These are phyloP conservation scores for Eulemur coronatus DNA, from an alignment of 2,797 vertebrate species.

Conservation along the genomic window DNA sequence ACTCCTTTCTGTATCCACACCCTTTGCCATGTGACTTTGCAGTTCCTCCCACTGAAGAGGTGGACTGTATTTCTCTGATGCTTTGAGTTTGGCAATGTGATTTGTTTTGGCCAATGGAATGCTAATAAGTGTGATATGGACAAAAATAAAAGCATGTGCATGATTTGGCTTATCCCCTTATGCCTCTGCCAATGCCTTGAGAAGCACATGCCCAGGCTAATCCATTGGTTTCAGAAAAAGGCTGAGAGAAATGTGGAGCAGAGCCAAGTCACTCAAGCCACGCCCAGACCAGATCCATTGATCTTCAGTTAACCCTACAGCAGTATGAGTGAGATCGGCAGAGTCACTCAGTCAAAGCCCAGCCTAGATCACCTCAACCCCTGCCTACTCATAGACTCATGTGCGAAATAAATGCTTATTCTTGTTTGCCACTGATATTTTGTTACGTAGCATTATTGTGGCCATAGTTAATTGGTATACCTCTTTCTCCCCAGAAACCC, in stretches of 20 bases:
- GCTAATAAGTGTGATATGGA: constrained; percentile 17
- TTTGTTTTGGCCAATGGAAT: background rate
- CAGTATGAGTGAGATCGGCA: background rate
- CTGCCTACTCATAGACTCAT: background rate
- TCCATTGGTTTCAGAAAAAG: background rate
- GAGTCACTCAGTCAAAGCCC: background rate
- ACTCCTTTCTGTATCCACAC: background rate
- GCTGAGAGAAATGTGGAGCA: background rate
- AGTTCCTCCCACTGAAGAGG: background rate
- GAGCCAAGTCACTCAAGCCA: constrained; percentile 21
- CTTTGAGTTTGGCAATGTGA: background rate
- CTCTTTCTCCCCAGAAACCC: background rate
- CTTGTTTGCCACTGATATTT: background rate
- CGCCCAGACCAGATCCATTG: background rate
- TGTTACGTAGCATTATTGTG: background rate
- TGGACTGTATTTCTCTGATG: background rate
- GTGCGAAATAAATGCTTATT: constrained; percentile 9
- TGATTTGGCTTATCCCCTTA: background rate
- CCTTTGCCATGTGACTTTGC: constrained; percentile 2
- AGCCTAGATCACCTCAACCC: background rate
- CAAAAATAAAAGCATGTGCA: constrained; percentile 15
- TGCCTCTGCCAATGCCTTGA: constrained; percentile 3
- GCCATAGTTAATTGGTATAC: background rate
- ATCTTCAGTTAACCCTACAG: constrained; percentile 1
- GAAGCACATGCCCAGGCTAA: constrained; percentile 18